A percentile compares a stretch with the other conserved stretches of the same genome.
Evolutionary conservation across 2,888 invertebrate genomes (phyloP).

Genomic region (Pyrrhia umbra): DNA sequence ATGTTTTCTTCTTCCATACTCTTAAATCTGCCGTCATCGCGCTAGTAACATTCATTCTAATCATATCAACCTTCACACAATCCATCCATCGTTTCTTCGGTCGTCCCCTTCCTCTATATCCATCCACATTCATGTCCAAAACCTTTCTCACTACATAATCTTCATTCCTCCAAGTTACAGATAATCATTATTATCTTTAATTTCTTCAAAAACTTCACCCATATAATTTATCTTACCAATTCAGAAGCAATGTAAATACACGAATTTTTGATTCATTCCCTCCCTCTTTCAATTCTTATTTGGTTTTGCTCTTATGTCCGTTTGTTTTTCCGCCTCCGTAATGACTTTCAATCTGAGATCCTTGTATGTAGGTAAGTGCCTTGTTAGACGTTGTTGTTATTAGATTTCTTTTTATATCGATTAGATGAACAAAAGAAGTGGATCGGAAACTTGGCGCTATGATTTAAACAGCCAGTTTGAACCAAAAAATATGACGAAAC

Average conservation of each 20-base stretch:
- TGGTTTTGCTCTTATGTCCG: conserved; percentile 57
- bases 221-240: conserved; percentile 9
- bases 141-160: too few species aligned
- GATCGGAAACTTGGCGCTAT: conserved; percentile 18
- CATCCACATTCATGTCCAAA: too few species aligned
- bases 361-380: conserved; percentile 43
- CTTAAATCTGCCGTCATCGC: too few species aligned
- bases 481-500: too few species aligned
- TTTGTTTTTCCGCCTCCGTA: conserved; percentile 53
- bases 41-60: too few species aligned
- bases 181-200: neutral
- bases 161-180: too few species aligned
- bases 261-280: conserved; percentile 45
- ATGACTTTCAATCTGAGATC: conserved; percentile 51
- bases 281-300: conserved; percentile 38
- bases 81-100: too few species aligned
- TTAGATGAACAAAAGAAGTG: conserved; percentile 4
- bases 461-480: neutral
- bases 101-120: too few species aligned
- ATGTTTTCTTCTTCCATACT: too few species aligned
- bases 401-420: conserved; percentile 29
- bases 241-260: conserved; percentile 27
- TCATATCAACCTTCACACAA: too few species aligned
- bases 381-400: conserved; percentile 23
- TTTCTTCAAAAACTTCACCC: neutral